Evolutionary conservation across 2,113 vertebrate genomes (phyloP), one percentile per base, ranked within the genome.

Genomic region (Zapornia atra): DNA sequence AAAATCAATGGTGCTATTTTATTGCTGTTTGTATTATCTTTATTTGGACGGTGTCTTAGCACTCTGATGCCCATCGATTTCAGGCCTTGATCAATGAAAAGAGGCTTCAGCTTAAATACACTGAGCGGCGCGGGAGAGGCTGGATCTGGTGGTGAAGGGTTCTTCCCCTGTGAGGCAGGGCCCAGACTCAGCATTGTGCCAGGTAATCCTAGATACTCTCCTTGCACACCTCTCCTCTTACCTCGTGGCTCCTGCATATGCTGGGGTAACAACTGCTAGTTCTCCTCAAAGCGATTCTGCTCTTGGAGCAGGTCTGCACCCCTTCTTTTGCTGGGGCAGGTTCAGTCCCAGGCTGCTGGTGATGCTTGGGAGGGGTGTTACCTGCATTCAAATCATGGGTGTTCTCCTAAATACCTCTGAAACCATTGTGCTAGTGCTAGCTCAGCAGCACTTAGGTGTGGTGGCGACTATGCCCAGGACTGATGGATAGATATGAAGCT

Each of bases 1-100:
- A 96, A 97, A 97, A 97, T 97, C 97, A 97, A 97, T 97, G 96
- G 96, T 96, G 94, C 96, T 96, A 96, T 97, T 97, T 97, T 97
- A 97, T 97, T 95, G 93, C 97, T 93, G 93, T 96, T 97, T 76
- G 93, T 96, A 96, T 97, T 82, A 88, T 97, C 95, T 97, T 96
- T 94, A 97, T 96, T 95, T 96, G 97, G 94, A 95, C 0, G 48
- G 91, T 92, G 94, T 88, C 93, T 94, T 72, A 88, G 89, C 54
- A 44, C 89, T 95, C 93, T 57, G 91, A 88, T 96, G 96, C 85
- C 96, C 92, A 97, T 97, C 31, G 95, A 97, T 96, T 89, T 72
- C 82, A 73, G 92, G 69, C 70, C 48, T 34, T 86, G 94, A 97
- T 97, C 95, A 95, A 97, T 97, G 92, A 83, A 89, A 82, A 29